These are phyloP conservation scores for Catostylus mosaicus DNA, from an alignment of 30 jellyfish, hydroid and myxozoan species.

Conservation along the genomic window DNA sequence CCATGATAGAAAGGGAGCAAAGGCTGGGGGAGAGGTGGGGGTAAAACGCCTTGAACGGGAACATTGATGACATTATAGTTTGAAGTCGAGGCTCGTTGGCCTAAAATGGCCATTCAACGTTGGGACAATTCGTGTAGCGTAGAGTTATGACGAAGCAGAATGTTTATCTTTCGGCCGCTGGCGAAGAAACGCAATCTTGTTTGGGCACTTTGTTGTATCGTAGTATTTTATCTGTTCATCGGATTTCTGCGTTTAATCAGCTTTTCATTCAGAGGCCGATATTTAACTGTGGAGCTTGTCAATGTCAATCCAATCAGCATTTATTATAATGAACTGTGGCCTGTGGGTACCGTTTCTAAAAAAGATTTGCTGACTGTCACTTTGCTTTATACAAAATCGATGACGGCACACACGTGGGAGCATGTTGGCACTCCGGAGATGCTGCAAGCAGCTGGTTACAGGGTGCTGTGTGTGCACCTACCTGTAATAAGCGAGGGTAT, in stretches of 20 bases:
- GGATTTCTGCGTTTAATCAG: background rate
- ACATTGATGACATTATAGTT: too few relatives aligned
- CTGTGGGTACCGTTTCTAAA: background rate
- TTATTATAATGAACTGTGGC: slow-evolving; percentile 4
- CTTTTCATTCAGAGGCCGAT: background rate
- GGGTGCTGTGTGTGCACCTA: slow-evolving; percentile 43
- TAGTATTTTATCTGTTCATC: background rate
- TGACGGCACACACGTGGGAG: slow-evolving; percentile 60
- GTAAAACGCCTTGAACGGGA: too few relatives aligned
- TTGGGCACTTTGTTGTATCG: background rate
- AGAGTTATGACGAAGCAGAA: too few relatives aligned
- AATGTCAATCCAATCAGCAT: slow-evolving; percentile 5
- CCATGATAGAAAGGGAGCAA: too few relatives aligned
- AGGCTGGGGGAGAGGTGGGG: too few relatives aligned
- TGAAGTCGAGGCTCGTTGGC: too few relatives aligned
- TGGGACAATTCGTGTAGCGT: too few relatives aligned
- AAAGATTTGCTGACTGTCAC: slow-evolving; percentile 27
- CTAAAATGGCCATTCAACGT: too few relatives aligned
- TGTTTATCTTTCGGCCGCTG: background rate
- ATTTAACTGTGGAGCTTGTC: slow-evolving; percentile 1
- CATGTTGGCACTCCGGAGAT: slow-evolving; percentile 40
- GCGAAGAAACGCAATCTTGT: background rate
- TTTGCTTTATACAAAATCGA: slow-evolving; percentile 21
- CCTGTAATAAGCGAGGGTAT: slow-evolving; percentile 15
- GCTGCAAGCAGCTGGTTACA: slow-evolving; percentile 49